Evolutionary conservation across 2,797 vertebrate genomes (phyloP).

Genomic region (Paguma larvata): DNA sequence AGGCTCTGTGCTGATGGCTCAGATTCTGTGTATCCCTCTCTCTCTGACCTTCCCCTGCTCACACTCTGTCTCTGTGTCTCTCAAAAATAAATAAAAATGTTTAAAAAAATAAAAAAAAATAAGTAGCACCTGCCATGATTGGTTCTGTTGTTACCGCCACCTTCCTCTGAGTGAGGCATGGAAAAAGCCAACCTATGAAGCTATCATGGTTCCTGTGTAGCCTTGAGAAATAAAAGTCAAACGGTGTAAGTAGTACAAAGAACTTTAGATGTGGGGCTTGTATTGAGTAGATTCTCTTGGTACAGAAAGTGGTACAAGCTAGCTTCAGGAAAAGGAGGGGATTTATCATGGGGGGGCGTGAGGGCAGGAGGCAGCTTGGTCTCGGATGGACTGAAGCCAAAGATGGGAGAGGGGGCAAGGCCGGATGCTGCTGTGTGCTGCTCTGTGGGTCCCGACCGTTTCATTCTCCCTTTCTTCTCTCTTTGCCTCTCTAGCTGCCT

Average conservation of each 20-base stretch:
- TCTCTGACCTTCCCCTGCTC: no score
- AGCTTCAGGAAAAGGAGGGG: neutral
- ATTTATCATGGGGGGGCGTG: no score
- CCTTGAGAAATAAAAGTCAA: neutral
- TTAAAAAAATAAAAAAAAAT: no score
- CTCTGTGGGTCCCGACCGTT: neutral
- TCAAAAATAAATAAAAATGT: no score
- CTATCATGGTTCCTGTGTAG: neutral
- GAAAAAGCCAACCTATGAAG: no score
- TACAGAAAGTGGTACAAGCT: neutral
- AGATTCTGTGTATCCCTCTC: no score
- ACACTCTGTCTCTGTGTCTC: no score
- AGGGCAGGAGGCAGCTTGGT: neutral
- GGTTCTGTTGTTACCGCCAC: accelerated
- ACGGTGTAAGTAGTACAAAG: neutral
- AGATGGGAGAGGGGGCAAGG: neutral
- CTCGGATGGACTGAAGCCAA: neutral
- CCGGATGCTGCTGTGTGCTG: no score
- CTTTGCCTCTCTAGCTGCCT: neutral
- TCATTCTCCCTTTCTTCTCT: neutral
- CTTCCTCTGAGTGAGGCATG: neutral
- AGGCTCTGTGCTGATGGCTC: no score
- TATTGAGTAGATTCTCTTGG: neutral
- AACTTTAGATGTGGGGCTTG: no score
- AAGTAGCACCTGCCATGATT: neutral